Conservation (phyloP, 2,113 vertebrate genomes). For the Strigops habroptila region DNA sequence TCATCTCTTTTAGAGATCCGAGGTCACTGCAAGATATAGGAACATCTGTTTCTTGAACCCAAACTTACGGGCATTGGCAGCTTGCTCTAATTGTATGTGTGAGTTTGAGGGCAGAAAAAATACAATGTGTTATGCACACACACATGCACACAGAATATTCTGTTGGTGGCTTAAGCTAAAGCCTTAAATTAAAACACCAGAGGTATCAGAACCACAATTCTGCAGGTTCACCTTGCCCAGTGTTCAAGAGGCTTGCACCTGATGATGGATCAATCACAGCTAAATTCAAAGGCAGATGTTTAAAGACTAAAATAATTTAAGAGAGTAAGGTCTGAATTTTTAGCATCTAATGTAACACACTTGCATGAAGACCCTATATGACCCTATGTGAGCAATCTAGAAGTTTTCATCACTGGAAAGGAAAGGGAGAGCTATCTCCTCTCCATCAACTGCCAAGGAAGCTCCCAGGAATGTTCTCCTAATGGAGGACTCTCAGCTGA, state of each 20-base stretch:
- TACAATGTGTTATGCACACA: neutral
- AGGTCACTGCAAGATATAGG: neutral
- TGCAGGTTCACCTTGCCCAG: neutral
- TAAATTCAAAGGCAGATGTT: neutral
- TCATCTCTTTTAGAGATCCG: neutral
- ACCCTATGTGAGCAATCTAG: neutral
- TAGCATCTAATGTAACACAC: neutral
- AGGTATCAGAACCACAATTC: neutral
- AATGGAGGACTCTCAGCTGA: neutral
- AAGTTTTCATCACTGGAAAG: neutral
- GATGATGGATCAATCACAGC: neutral
- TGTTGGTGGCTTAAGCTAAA: neutral
- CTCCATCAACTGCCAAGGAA: fast-evolving
- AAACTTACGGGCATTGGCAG: neutral
- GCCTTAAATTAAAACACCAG: neutral
- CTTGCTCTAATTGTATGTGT: neutral
- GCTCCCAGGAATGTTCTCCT: neutral
- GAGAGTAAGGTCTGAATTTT: neutral
- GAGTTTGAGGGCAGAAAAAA: neutral
- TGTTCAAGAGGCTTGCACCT: neutral
- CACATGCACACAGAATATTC: neutral
- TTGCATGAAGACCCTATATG: neutral
- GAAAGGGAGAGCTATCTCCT: neutral
- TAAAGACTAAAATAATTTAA: neutral
- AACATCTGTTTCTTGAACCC: neutral